These are phyloP conservation scores for Xenops minutus DNA, from an alignment of 2,797 vertebrate genomes.

Conservation along the genomic window DNA sequence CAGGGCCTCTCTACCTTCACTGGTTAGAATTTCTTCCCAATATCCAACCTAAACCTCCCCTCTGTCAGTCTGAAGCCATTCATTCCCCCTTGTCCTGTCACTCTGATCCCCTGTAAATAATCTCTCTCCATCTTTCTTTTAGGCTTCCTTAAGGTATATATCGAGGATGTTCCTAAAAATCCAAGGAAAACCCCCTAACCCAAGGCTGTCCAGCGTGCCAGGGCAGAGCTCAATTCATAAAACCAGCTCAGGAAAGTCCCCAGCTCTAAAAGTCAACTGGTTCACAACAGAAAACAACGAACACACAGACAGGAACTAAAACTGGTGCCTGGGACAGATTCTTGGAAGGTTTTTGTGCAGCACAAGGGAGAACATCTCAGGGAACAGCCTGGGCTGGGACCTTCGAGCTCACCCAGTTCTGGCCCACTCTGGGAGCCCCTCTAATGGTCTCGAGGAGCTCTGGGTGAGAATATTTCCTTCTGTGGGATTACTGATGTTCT, in stretches of 20 bases:
- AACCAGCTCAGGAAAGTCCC: not conserved
- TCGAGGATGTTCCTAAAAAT: not conserved
- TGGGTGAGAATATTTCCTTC: not conserved
- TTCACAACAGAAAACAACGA: not conserved
- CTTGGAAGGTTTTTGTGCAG: not conserved
- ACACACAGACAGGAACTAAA: not conserved
- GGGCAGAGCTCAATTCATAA: not conserved
- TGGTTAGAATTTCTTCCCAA: not conserved
- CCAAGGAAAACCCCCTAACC: not conserved
- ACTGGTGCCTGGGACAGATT: not conserved
- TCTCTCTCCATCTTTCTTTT: not conserved
- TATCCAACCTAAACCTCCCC: not conserved
- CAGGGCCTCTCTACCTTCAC: accelerated
- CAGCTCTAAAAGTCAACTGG: not conserved
- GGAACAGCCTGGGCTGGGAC: not conserved
- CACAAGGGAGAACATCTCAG: not conserved
- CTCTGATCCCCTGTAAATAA: not conserved
- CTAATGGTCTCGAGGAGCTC: not conserved
- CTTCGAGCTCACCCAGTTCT: not conserved
- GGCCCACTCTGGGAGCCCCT: not conserved
- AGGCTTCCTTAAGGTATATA: not conserved
- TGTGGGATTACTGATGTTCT: not conserved
- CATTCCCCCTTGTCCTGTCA: not conserved
- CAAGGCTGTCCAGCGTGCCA: not conserved
- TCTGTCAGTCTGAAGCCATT: not conserved